Evolutionary conservation across 2,113 vertebrate genomes (phyloP).

Genomic region (Entomyzon cyanotis): DNA sequence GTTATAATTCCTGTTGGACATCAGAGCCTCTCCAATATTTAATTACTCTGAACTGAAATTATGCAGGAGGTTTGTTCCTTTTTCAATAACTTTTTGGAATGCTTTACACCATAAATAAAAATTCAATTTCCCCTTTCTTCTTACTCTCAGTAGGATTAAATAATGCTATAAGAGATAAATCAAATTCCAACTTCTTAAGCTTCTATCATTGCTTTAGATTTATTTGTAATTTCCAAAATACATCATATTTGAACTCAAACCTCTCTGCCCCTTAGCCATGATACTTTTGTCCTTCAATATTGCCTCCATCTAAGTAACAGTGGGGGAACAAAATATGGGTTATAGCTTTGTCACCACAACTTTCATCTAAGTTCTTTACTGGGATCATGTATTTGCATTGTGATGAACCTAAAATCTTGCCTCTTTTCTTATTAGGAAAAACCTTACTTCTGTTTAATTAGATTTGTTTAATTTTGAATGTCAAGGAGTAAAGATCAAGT

Average conservation of each 20-base stretch:
- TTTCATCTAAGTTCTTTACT: background rate
- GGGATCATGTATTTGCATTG: background rate
- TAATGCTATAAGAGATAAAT: slow-evolving; percentile 20
- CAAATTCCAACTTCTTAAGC: background rate
- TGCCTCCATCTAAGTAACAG: background rate
- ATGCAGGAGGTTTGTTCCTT: background rate
- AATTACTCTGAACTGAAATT: slow-evolving; percentile 16
- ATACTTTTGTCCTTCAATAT: background rate
- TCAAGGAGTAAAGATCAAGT: background rate
- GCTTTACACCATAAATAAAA: slow-evolving; percentile 35
- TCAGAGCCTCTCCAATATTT: background rate
- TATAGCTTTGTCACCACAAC: background rate
- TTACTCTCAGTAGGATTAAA: slow-evolving; percentile 5
- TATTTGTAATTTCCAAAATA: slow-evolving; percentile 11
- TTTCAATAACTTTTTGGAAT: background rate
- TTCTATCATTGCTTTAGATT: slow-evolving; percentile 14
- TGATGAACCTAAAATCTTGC: background rate
- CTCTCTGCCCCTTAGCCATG: background rate
- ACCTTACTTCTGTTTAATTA: background rate
- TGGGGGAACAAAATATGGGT: background rate
- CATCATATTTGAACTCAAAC: background rate
- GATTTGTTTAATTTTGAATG: background rate
- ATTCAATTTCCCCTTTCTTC: slow-evolving; percentile 23
- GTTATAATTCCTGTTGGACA: background rate
- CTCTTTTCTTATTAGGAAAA: background rate